phyloP scores from a whole-genome alignment of 2,113 vertebrate species.

The Antechinus flavipes region DNA sequence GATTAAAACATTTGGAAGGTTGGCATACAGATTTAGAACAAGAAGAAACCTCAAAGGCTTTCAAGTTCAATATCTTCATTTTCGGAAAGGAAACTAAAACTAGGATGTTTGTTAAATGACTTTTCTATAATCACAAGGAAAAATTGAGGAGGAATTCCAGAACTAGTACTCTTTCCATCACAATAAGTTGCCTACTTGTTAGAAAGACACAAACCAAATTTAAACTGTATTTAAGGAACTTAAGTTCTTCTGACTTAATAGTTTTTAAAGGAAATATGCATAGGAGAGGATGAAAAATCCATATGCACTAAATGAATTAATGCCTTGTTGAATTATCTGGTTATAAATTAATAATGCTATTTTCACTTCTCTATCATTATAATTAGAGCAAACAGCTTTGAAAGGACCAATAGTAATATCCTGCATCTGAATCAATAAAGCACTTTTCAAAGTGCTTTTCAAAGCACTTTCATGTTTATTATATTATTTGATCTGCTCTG shows the following conservation, averaged over 20 bases:
- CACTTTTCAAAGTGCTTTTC: background rate
- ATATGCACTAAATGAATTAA: background rate
- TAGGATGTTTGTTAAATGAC: background rate
- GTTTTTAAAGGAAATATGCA: background rate
- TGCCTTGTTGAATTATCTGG: background rate
- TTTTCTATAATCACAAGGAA: background rate
- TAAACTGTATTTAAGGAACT: background rate
- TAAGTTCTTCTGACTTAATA: background rate
- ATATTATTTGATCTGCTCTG: background rate
- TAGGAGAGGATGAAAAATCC: background rate
- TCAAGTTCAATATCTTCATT: background rate
- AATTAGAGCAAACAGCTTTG: background rate
- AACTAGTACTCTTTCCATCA: background rate
- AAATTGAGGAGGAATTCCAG: background rate
- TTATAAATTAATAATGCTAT: background rate
- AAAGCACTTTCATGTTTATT: background rate
- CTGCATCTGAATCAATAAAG: background rate
- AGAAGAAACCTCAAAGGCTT: background rate
- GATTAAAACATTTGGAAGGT: background rate
- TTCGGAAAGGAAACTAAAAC: background rate
- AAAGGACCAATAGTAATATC: background rate
- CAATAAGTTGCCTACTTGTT: background rate
- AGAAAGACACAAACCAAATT: background rate
- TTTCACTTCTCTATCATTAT: background rate
- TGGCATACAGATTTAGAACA: background rate